These are phyloP conservation scores for Anas georgica DNA, from an alignment of 2,797 vertebrate species.

Conservation along the genomic window DNA sequence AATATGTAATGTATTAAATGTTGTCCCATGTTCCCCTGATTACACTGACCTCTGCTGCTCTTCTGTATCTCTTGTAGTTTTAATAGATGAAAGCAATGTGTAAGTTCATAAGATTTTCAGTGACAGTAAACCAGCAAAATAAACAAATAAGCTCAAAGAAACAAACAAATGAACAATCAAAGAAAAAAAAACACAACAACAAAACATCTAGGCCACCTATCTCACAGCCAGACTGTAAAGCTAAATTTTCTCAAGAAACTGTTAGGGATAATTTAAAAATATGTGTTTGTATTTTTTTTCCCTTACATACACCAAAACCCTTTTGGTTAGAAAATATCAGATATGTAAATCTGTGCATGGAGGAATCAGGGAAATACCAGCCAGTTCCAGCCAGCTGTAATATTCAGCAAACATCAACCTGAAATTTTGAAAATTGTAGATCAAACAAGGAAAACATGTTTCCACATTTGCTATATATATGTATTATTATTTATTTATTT, in stretches of 20 bases:
- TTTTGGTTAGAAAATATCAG: background rate
- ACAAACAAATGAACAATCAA: background rate
- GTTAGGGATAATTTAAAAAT: background rate
- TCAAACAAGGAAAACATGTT: background rate
- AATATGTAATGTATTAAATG: background rate
- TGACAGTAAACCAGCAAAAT: background rate
- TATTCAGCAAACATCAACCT: background rate
- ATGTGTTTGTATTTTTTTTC: background rate
- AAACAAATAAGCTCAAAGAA: accelerated
- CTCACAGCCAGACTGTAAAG: background rate
- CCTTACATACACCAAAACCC: background rate
- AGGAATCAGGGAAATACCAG: background rate
- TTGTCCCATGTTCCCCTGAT: background rate
- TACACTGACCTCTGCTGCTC: background rate
- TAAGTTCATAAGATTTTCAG: background rate
- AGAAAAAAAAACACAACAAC: background rate
- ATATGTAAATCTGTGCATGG: background rate
- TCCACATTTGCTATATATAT: background rate
- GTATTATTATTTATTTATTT: too few relatives aligned
- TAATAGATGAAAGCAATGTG: background rate
- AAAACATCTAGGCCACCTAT: background rate
- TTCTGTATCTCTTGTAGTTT: background rate
- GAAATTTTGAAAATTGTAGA: background rate
- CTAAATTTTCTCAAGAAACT: background rate
- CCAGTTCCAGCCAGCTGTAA: background rate